Base-by-base conservation (phyloP, 2,113 vertebrate species). In the Aldabrachelys gigantea region DNA sequence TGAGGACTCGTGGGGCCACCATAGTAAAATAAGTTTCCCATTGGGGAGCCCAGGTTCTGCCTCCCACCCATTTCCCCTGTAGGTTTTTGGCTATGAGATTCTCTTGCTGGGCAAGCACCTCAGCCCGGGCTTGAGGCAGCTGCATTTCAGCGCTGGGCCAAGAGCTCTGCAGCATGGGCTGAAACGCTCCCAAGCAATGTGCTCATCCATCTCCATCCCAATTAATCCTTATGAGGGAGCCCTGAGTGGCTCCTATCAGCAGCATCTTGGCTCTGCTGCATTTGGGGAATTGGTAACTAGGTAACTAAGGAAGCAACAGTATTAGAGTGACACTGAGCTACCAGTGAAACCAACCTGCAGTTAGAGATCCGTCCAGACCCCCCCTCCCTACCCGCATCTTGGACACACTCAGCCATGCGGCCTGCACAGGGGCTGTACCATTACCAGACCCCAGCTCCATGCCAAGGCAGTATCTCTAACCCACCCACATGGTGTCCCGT, bases 241-340 rank as follows among this genome's bases (percentile, higher is more conserved):
- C 90, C 65, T n/a, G 38, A 92, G 80, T 65, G n/a, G 10, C 80
- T 92, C 80, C 69, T 92, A 92, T 54, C 90, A 16, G 85, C 80
- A 92, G 90, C 90, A 92, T 79, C 85, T 88, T 72, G 78, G 85
- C 85, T 83, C 85, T 88, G 85, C 85, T 87, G 90, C 31, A 92
- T 80, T 85, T 88, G 85, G 80, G 90, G 90, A 92, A 88, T 88
- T 78, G 84, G 90, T 92, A 88, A 92, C 90, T 81, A 88, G 90
- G 90, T 85, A 92, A 92, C 90, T n/a, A 72, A 88, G 85, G 90
- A 92, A 92, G 85, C 87, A 83, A 72, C 72, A 54, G 86, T 50
- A 84, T 41, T 31, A 10, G 72, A 25, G 50, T 88, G 91, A 84
- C 50, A 88, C 7, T 10, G 81, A 88, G 91, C 69, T 79, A 92